A percentile compares a stretch with the other conserved stretches of the same genome.
Conservation (phyloP, 2,888 invertebrate genomes). For the Drosophila nigritarsus region DNA sequence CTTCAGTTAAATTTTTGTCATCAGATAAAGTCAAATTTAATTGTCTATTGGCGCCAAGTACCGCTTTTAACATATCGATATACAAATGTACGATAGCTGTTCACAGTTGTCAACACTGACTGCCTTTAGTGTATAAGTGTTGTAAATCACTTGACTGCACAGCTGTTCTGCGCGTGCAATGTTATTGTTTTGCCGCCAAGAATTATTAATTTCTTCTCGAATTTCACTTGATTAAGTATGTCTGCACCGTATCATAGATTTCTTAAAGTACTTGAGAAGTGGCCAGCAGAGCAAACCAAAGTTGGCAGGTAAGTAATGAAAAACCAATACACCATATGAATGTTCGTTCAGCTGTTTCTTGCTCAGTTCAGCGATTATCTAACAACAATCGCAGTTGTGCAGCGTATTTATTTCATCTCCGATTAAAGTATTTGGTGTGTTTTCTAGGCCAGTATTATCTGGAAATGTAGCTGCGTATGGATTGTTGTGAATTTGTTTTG, state of each 20-base stretch:
- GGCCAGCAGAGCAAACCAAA: conserved; percentile 91
- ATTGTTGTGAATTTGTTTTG: not conserved
- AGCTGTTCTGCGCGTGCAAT: conserved; percentile 54
- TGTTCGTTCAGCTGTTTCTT: conserved; percentile 52
- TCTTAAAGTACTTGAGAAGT: conserved; percentile 90
- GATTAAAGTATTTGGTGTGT: not conserved
- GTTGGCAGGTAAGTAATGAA: conserved; percentile 88
- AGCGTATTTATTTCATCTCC: conserved; percentile 5
- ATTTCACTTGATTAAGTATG: conserved; percentile 84
- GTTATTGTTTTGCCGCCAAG: conserved; percentile 58
- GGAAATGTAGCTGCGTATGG: not conserved
- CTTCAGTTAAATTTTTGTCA: not conserved
- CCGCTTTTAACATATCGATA: conserved; percentile 25
- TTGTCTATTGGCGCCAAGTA: not conserved
- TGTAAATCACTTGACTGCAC: conserved; percentile 12
- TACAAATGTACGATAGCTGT: conserved; percentile 10
- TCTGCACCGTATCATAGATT: conserved; percentile 90
- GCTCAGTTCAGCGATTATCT: conserved; percentile 56
- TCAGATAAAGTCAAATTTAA: not conserved
- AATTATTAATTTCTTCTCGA: conserved; percentile 18
- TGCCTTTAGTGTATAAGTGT: conserved; percentile 7
- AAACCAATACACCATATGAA: conserved; percentile 4
- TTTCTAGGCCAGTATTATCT: not conserved
- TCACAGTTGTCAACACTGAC: not conserved
- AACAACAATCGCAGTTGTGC: conserved; percentile 33